Base-by-base conservation (phyloP, 2,113 vertebrate genomes). In the Apteryx mantelli region DNA sequence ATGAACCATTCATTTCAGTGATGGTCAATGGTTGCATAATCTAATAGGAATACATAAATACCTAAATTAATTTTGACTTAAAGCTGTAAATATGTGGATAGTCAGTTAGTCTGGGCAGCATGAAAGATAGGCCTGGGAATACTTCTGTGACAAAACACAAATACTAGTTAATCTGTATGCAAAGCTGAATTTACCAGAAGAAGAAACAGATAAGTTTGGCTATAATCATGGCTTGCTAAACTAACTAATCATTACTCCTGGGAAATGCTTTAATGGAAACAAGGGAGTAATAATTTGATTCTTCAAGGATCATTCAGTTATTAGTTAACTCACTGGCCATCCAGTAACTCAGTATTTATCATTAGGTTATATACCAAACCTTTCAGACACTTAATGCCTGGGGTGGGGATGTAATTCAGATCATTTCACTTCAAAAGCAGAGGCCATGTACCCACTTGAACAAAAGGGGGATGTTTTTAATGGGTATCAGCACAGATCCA, bases 361-460 rank as follows among this genome's bases (percentile, higher is more conserved):
- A 60, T 28, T 19, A 78, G 9, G 38, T 61, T 93, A 61, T 44
- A 61, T 25, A 70, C 30, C 73, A 75, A 16, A 63, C 7, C 36
- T 81, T 91, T 68, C 40, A 83, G 64, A 63, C 52, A 64, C 32
- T 86, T 86, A 55, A 46, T 46, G 32, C 55, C 46, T 84, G 52
- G 30, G 25, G 9, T 63, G 55, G 60, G 36, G 93, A 88, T 46
- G 14, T 58, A 86, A 78, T 91, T 82, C 69, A 75, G 76, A 95
- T 84, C 22, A 63, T 80, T 92, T 80, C 15, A 40, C 73, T 93
- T 90, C 64, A 86, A 88, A 96, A 81, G 9, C 68, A 86, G 77
- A 84, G 65, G 28, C 46, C 28, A 24, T 75, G 86, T 84, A 19
- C 50, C 16, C 32, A 28, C 68, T 93, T 91, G 63, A 88, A 53